Conservation (phyloP, 2,113 vertebrate species). For the Aspiorhynchus laticeps region DNA sequence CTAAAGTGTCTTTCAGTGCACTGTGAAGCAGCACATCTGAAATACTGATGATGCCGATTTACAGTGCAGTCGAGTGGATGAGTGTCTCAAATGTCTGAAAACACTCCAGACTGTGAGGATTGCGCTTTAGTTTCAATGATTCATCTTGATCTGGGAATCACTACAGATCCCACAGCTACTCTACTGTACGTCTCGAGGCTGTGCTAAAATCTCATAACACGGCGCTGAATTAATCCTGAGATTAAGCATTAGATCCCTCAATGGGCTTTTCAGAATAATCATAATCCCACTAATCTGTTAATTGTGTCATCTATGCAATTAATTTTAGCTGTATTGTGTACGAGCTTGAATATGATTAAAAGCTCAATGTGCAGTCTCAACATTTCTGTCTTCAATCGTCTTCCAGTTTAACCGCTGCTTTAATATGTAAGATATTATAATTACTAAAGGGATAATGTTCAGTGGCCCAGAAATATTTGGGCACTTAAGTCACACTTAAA, state of each 20-base stretch:
- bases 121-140: not conserved
- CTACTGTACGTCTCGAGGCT: not conserved
- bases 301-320: not conserved
- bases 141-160: not conserved
- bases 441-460: no score
- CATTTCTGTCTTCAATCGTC: no score
- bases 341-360: not conserved
- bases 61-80: not conserved
- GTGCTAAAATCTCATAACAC: not conserved
- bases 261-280: not conserved
- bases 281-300: not conserved
- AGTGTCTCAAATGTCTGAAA: conserved; percentile 9
- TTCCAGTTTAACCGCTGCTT: no score
- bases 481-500: no score
- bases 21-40: not conserved
- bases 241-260: conserved; percentile 16
- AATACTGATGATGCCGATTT: not conserved
- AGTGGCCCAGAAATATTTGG: no score
- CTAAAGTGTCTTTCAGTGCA: not conserved
- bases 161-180: not conserved
- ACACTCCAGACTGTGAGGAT: not conserved
- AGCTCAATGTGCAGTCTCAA: not conserved
- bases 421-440: no score
- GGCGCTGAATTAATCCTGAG: not conserved
- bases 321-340: not conserved